Base-by-base conservation (phyloP, 2,113 vertebrate species). In the Neogale vison region DNA sequence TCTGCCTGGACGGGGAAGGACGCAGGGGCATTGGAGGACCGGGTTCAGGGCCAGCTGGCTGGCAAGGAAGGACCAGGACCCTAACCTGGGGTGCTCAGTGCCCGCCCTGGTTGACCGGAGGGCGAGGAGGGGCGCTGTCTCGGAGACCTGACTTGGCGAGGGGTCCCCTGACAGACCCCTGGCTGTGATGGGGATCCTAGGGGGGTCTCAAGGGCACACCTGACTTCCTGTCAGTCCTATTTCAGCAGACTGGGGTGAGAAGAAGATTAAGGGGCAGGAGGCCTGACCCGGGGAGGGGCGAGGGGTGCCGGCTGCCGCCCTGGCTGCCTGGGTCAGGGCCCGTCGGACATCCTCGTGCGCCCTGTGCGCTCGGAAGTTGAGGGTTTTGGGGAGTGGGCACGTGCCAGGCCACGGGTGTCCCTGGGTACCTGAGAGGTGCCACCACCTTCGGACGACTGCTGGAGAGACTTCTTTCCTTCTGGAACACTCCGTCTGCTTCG, bases 21-120 rank as follows among this genome's bases (percentile, higher is more conserved):
- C 3, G 0, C 24, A 0, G 0, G 14, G n/a, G 18, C 6, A 0
- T 18, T 31, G 3, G 39, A 52, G 85, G 72, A 23, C 72, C 10
- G 50, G 1, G 18, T 23, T 6, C 59, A 4, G 10, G 34, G 92
- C 71, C 83, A 14, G n/a, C 4, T 10, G 69, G 59, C 59, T 10
- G 42, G 42, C 10, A 5, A 17, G 86, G 42, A 55, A 29, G 47
- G 52, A 0, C 8, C 92, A 34, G 89, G 71, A n/a, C n/a, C 55
- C 29, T 21, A 1, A 63, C 59, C 55, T 8, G 34, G 6, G 12
- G 36, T 17, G 79, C 50, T 7, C 7, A 20, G 61, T 0, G 18
- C 59, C 50, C 1, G 1, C 63, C 63, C 34, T 55, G 42, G 79
- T 7, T 67, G 13, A 12, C 74, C 4, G 20, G 85, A 47, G 47